A percentile compares a stretch with the other conserved stretches of the same genome.
These are phyloP conservation scores for Charina bottae DNA, from an alignment of 2,113 vertebrate genomes.

Conservation along the genomic window DNA sequence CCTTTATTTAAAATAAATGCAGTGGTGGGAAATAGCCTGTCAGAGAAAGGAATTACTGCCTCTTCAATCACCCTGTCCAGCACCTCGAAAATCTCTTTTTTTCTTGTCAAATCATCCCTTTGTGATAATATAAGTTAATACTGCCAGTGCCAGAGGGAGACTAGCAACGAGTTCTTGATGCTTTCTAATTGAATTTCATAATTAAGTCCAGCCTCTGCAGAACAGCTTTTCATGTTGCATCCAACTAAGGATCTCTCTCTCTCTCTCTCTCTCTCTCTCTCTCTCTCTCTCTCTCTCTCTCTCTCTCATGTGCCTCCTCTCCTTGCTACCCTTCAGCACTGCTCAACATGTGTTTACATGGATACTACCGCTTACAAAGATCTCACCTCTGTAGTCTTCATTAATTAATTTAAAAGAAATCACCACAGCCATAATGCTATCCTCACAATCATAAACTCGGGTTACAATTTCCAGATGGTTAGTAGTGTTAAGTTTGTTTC, in stretches of 20 bases:
- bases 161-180: slow-evolving; percentile 19
- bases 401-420: background rate
- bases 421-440: background rate
- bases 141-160: slow-evolving; percentile 24
- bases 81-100: background rate
- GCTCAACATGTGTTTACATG: background rate
- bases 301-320: background rate
- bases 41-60: background rate
- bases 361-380: background rate
- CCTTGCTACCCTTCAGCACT: background rate
- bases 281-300: background rate
- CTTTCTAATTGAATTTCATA: slow-evolving; percentile 41
- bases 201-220: slow-evolving; percentile 24
- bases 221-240: slow-evolving; percentile 14
- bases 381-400: background rate
- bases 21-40: background rate
- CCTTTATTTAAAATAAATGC: background rate
- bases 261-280: slow-evolving; percentile 7
- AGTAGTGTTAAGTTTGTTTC: background rate
- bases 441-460: background rate
- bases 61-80: background rate
- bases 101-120: slow-evolving; percentile 12
- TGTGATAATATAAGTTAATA: slow-evolving; percentile 15
- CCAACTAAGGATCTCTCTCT: slow-evolving; percentile 18
- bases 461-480: background rate